These are phyloP conservation scores for Halcyon leucocephala DNA, from an alignment of 2,797 vertebrate genomes.

Conservation along the genomic window DNA sequence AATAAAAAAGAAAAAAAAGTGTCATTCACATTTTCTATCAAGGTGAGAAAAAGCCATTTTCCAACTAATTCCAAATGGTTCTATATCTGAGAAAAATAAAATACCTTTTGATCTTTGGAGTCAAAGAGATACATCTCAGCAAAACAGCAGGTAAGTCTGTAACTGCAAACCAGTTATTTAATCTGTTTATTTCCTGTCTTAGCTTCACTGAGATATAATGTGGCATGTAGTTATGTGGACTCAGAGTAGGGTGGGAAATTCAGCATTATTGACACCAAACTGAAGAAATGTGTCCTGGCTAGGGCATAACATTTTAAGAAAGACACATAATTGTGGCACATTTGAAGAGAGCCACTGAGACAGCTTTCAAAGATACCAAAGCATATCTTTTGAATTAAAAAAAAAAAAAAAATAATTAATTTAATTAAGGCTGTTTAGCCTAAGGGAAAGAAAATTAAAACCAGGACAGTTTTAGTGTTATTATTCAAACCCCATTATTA, in stretches of 20 bases:
- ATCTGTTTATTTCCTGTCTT: constrained; percentile 12
- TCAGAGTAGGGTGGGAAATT: background rate
- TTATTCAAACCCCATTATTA: background rate
- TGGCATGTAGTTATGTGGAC: background rate
- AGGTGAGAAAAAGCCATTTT: background rate
- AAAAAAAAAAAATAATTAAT: background rate
- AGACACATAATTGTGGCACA: background rate
- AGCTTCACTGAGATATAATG: background rate
- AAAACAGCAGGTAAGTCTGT: background rate
- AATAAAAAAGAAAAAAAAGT: background rate
- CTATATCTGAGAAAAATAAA: constrained; percentile 35
- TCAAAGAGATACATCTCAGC: background rate
- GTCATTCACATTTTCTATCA: background rate
- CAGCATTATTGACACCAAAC: background rate
- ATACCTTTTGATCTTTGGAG: constrained; percentile 27
- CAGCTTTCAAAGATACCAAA: background rate
- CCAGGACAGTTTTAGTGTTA: background rate
- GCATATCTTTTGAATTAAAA: background rate
- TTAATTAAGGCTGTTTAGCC: background rate
- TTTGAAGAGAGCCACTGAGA: background rate
- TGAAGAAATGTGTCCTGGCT: background rate
- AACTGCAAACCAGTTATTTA: background rate
- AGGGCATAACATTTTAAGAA: background rate
- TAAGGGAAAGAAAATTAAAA: background rate
- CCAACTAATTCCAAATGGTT: background rate